phyloP scores from a whole-genome alignment of 1,140 invertebrate genomes.

The Ganaspis sp. region DNA sequence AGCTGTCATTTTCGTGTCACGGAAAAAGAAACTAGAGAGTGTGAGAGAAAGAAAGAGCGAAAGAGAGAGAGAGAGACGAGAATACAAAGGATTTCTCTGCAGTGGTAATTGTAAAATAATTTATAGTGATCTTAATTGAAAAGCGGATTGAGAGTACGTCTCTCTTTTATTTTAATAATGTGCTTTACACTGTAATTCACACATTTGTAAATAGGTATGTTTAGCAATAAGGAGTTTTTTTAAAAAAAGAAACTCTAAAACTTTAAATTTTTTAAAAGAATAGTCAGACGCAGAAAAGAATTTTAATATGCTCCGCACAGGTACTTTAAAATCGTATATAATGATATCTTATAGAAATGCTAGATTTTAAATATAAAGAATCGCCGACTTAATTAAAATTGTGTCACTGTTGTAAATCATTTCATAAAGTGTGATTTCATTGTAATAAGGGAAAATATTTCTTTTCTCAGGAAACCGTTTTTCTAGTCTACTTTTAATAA shows the following conservation, averaged over 20 bases:
- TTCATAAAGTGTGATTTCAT: background rate
- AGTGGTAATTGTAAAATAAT: constrained; percentile 48
- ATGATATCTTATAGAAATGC: background rate
- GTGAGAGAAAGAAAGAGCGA: background rate
- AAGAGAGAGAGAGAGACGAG: constrained; percentile 8
- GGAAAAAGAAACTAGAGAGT: constrained; percentile 44
- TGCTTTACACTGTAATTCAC: constrained; percentile 33
- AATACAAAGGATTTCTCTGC: constrained; percentile 7
- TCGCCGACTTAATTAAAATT: background rate
- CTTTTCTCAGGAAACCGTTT: background rate
- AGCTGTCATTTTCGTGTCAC: constrained; percentile 52
- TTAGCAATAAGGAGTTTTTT: constrained; percentile 7
- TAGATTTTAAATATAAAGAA: background rate
- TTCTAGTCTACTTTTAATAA: constrained; percentile 19
- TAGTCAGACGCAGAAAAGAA: background rate
- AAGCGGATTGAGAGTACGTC: background rate
- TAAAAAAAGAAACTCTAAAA: background rate
- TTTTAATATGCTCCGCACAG: background rate
- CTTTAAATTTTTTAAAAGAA: too few relatives aligned
- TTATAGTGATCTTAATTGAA: constrained; percentile 5
- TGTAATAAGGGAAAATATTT: constrained; percentile 11
- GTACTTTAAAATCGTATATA: background rate
- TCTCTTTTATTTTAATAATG: constrained; percentile 47
- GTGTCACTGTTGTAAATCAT: too few relatives aligned
- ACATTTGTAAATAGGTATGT: constrained; percentile 2